These are phyloP conservation scores for Sebastolobus alascanus DNA, from an alignment of 2,797 vertebrate species.

Conservation along the genomic window DNA sequence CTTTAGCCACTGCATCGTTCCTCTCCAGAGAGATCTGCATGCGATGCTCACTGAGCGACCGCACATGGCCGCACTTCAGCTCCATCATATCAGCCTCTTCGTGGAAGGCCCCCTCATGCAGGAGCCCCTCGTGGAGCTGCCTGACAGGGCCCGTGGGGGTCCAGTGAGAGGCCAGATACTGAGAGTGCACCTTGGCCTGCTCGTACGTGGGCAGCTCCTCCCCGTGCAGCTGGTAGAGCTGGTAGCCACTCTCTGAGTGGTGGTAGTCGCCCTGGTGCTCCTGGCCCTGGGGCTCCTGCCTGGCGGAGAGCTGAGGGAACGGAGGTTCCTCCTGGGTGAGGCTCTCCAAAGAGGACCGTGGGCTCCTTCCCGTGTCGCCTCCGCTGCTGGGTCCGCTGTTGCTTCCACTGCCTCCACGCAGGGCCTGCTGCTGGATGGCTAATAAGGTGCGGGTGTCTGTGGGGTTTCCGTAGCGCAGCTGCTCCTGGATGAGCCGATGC, in stretches of 20 bases:
- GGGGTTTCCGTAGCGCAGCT: constrained; percentile 97
- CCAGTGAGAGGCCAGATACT: constrained; percentile 90
- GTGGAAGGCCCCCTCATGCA: constrained; percentile 72
- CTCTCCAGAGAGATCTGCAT: constrained; percentile 94
- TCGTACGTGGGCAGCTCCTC: constrained; percentile 97
- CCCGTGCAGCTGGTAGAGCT: constrained; percentile 88
- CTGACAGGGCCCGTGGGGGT: constrained; percentile 55
- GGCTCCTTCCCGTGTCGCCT: constrained; percentile 83
- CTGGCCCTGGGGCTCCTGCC: constrained; percentile 98
- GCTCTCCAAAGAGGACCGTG: constrained; percentile 92
- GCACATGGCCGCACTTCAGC: constrained; percentile 89
- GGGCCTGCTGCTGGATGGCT: constrained; percentile 94
- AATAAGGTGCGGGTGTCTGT: constrained; percentile 96
- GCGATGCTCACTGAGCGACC: constrained; percentile 94
- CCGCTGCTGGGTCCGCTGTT: constrained; percentile 88
- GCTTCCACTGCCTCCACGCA: constrained; percentile 83
- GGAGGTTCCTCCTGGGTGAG: constrained; percentile 91
- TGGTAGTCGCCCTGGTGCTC: constrained; percentile 93
- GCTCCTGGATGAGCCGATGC: constrained; percentile 98
- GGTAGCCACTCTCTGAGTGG: constrained; percentile 91
- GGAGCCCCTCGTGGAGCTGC: constrained; percentile 68
- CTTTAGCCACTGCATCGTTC: constrained; percentile 83
- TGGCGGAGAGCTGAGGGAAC: constrained; percentile 92
- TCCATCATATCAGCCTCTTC: constrained; percentile 89
- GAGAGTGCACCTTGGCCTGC: constrained; percentile 95